These are phyloP conservation scores for Loripinus fragilis DNA, from an alignment of 2,888 invertebrate genomes.

Conservation along the genomic window DNA sequence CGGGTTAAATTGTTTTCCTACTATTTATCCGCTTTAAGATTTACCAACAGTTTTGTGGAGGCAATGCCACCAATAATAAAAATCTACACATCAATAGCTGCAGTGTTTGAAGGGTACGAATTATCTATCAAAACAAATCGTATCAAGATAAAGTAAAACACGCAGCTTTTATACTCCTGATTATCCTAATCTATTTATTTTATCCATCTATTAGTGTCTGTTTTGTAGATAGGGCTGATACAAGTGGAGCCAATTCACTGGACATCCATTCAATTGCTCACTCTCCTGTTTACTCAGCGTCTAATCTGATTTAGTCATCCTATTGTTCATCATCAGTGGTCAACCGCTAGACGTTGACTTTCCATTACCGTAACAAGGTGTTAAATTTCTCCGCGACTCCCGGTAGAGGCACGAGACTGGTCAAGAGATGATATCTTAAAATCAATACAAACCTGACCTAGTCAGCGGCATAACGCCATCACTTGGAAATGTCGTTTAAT, in stretches of 20 bases:
- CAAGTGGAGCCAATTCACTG: not conserved
- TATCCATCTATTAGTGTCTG: slow-evolving; percentile 3
- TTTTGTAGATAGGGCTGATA: not conserved
- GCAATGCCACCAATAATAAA: too few relatives aligned
- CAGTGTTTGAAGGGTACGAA: too few relatives aligned
- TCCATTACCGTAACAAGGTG: not conserved
- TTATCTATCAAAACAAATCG: too few relatives aligned
- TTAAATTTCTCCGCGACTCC: not conserved
- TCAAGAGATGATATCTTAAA: not conserved
- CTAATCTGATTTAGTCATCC: slow-evolving; percentile 12
- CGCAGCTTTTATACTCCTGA: not conserved
- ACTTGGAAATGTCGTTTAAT: too few relatives aligned
- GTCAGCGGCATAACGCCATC: not conserved
- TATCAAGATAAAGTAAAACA: too few relatives aligned
- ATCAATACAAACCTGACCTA: not conserved
- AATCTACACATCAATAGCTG: too few relatives aligned
- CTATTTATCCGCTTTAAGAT: too few relatives aligned
- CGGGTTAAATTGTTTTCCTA: too few relatives aligned
- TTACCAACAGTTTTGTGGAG: too few relatives aligned
- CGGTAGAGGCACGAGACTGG: slow-evolving; percentile 7
- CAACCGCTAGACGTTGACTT: not conserved
- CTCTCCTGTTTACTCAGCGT: slow-evolving; percentile 5
- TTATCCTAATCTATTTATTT: slow-evolving; percentile 7
- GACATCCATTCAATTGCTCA: not conserved
- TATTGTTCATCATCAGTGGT: not conserved